Conservation (phyloP, 2,113 vertebrate genomes). For the Myrmophylax atrothorax region DNA sequence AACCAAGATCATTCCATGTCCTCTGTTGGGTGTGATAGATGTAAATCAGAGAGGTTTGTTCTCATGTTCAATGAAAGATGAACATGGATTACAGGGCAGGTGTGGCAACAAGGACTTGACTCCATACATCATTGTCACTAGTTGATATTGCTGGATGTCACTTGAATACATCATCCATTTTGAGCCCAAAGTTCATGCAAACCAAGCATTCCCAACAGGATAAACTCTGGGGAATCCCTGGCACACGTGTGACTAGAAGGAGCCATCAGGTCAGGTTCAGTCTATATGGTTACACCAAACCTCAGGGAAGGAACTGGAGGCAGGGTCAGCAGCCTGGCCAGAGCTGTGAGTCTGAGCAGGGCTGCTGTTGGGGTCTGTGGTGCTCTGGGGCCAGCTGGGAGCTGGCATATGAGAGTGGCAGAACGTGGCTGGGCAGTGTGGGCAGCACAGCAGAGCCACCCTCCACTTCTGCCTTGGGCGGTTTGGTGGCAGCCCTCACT, state of each 20-base stretch:
- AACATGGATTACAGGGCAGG: not conserved
- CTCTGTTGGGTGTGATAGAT: not conserved
- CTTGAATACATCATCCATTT: not conserved
- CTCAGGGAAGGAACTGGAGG: not conserved
- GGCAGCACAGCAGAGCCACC: not conserved
- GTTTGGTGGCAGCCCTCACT: not conserved
- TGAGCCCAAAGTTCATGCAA: accelerated
- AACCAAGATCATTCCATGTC: accelerated
- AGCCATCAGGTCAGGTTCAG: not conserved
- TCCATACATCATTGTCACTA: not conserved
- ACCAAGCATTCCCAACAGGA: not conserved
- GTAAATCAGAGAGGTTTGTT: not conserved
- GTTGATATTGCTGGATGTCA: accelerated
- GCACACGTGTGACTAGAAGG: accelerated
- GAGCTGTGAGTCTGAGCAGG: accelerated
- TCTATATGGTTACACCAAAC: not conserved
- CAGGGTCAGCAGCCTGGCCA: not conserved
- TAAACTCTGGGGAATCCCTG: accelerated
- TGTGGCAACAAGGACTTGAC: not conserved
- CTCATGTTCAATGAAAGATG: not conserved
- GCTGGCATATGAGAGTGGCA: not conserved
- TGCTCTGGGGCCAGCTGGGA: accelerated
- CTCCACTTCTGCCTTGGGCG: accelerated
- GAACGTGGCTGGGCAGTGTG: not conserved
- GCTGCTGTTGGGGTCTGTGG: not conserved